Evolutionary conservation across 2,797 vertebrate genomes (phyloP), one percentile per base, ranked within the genome.

Genomic region (Selene dorsalis): DNA sequence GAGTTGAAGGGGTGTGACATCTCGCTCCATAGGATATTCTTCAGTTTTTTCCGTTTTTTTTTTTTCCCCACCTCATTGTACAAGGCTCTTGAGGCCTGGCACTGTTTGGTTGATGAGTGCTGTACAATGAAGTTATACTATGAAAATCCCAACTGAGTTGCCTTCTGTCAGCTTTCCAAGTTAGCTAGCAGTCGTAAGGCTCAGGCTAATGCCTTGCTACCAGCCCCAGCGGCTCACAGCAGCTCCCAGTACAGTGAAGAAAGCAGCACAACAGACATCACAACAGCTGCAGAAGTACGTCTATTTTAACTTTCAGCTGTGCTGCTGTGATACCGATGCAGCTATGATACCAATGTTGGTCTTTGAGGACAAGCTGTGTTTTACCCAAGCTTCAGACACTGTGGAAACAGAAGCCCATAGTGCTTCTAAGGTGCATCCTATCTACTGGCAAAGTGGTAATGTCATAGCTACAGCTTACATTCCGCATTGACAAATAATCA

Each of bases 391-490:
- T 74, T 72, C 39, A 69, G 53, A 68, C 53, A 32, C 32, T 39
- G 55, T 30, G 4, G 1, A 50, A 59, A 39, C 17, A 35, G 1
- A 77, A 53, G 61, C 58, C 58, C 48, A 18, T 73, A 81, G 43
- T 62, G 45, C 10, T 69, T 48, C 50, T n/a, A 50, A 72, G 8
- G 64, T 4, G 1, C 60, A 66, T 52, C 7, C n/a, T n/a, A n/a
- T 66, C 39, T 52, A 69, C 48, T 32, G 26, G 38, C 52, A 20
- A 55, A 71, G 75, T 39, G 45, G 26, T 77, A 80, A 87, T 60
- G 35, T 58, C 52, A 70, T 17, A n/a, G n/a, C 38, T 52, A 45
- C 4, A 47, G 24, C 30, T 58, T 13, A 66, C 14, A 80, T 57
- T 60, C 14, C 12, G 28, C 18, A 41, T 45, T 65, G 39, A 61